Percentiles rank a stretch among this genome's conserved stretches.
Evolutionary conservation across 1,140 invertebrate genomes (phyloP).

Genomic region (Cataglyphis hispanica): DNA sequence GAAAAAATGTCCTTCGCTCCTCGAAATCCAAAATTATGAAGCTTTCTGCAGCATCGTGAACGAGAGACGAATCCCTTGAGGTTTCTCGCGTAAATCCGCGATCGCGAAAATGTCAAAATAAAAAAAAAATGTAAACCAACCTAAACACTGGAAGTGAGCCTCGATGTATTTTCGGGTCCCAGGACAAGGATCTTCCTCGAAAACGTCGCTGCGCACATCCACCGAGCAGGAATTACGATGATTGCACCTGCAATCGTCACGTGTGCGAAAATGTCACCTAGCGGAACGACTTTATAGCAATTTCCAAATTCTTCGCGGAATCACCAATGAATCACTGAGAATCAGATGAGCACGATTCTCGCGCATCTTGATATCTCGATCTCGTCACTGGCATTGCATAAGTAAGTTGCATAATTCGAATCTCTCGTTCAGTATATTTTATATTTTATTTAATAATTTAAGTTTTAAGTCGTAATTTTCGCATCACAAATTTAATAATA

Average conservation of each 20-base stretch:
- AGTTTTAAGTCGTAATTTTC: not conserved
- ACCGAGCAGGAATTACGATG: conserved; percentile 84
- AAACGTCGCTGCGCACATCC: conserved; percentile 85
- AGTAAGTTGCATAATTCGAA: not conserved
- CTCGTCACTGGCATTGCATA: not conserved
- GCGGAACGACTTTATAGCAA: conserved; percentile 47
- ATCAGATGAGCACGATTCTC: conserved; percentile 56
- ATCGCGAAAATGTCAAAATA: conserved; percentile 40
- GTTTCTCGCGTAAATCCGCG: conserved; percentile 13
- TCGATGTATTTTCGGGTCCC: conserved; percentile 89
- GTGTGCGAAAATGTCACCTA: conserved; percentile 75
- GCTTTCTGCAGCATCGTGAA: conserved; percentile 21
- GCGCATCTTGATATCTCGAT: not conserved
- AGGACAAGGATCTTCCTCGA: conserved; percentile 88
- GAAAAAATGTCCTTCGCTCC: conserved; percentile 14
- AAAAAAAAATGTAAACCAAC: conserved; percentile 82
- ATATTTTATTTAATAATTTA: not conserved
- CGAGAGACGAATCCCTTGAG: conserved; percentile 26
- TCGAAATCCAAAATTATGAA: conserved; percentile 29
- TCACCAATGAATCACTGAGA: conserved; percentile 66
- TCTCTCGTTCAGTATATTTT: conserved; percentile 23
- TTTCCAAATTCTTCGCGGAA: conserved; percentile 52
- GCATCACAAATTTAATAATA: not conserved
- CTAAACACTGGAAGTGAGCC: conserved; percentile 88
- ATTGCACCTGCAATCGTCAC: conserved; percentile 84